Percentiles rank a stretch among this genome's conserved stretches.
Conservation (phyloP, 2,113 vertebrate species). For the Gallinago jamesoni region DNA sequence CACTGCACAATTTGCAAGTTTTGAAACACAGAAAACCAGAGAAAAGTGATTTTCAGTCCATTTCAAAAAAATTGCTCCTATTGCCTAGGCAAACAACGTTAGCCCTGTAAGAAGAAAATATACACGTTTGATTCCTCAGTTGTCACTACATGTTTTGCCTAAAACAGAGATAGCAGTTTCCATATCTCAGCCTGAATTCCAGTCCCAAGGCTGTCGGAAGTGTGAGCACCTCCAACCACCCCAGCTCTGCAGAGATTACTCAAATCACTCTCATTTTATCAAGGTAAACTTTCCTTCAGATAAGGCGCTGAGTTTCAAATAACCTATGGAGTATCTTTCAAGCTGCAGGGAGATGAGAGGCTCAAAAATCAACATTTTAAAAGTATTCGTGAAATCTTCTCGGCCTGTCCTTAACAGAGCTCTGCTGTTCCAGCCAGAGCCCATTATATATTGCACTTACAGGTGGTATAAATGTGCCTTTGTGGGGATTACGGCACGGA, state of each 20-base stretch:
- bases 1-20: neutral
- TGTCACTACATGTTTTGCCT: neutral
- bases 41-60: neutral
- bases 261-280: neutral
- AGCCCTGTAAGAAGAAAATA: neutral
- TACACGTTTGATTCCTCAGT: neutral
- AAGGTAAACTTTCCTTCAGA: neutral
- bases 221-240: neutral
- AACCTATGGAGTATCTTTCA: neutral
- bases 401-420: neutral
- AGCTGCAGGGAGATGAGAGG: neutral
- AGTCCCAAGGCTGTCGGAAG: neutral
- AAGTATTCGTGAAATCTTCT: neutral
- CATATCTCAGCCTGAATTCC: neutral
- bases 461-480: neutral
- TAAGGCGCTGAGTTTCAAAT: neutral
- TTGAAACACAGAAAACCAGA: neutral
- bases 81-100: neutral
- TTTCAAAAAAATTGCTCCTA: neutral
- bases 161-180: neutral
- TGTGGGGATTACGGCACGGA: rapidly evolving
- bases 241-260: neutral
- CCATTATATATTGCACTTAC: neutral
- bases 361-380: neutral
- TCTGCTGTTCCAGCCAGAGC: neutral